Conservation (phyloP, 2,888 invertebrate species). For the Melitaea athalia region DNA sequence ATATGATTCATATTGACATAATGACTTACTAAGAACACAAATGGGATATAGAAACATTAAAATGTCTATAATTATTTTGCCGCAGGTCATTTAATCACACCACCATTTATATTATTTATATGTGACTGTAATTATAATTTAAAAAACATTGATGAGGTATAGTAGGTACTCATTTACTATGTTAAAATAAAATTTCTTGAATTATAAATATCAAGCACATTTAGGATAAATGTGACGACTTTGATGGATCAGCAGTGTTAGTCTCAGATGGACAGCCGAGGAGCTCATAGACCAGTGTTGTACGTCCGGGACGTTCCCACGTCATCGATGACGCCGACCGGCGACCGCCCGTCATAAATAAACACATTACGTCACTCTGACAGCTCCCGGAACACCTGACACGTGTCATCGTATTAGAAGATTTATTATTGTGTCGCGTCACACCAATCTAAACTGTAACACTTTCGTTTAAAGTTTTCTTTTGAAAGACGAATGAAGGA, state of each 20-base stretch:
- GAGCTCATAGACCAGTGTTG: slow-evolving; percentile 36
- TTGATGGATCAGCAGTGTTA: no score
- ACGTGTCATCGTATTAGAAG: slow-evolving; percentile 64
- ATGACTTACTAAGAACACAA: not conserved
- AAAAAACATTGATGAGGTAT: no score
- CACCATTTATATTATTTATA: not conserved
- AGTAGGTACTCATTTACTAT: not conserved
- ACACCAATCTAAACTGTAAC: slow-evolving; percentile 42
- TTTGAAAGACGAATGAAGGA: slow-evolving; percentile 35
- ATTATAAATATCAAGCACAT: no score
- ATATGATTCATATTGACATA: not conserved
- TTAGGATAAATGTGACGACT: no score
- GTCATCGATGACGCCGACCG: slow-evolving; percentile 59
- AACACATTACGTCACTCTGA: slow-evolving; percentile 72
- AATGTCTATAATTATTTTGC: no score
- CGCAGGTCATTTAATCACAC: not conserved
- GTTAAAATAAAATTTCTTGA: not conserved
- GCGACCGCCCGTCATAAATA: slow-evolving; percentile 64
- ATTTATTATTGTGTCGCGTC: slow-evolving; percentile 47
- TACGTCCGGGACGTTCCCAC: slow-evolving; percentile 53
- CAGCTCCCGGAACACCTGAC: slow-evolving; percentile 70
- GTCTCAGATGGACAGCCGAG: not conserved
- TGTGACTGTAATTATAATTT: not conserved
- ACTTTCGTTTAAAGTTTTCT: slow-evolving; percentile 36
- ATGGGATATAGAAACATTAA: not conserved